These are phyloP conservation scores for Antheraea assamensis DNA, from an alignment of 2,888 invertebrate species.

Conservation along the genomic window DNA sequence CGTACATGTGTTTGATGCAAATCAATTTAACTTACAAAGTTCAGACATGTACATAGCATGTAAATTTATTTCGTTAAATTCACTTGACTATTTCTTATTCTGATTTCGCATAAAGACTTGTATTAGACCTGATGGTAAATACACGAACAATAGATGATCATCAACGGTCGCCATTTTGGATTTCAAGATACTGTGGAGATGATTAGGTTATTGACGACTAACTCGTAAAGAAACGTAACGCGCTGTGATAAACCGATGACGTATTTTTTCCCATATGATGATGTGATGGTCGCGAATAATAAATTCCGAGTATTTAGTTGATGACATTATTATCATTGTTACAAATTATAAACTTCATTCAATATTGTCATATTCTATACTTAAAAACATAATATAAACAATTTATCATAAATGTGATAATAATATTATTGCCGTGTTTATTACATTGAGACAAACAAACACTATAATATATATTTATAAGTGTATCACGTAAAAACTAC, in stretches of 20 bases:
- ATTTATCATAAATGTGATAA: neutral
- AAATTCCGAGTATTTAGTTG: neutral
- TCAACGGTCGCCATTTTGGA: too few species aligned
- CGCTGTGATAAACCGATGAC: neutral
- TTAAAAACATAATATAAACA: neutral
- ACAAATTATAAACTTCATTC: neutral
- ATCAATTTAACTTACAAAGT: too few species aligned
- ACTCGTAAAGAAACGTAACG: too few species aligned
- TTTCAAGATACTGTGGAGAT: neutral
- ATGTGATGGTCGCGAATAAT: too few species aligned
- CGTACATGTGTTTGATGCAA: neutral
- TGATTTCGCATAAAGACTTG: too few species aligned
- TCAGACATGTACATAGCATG: too few species aligned
- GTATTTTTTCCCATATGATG: neutral
- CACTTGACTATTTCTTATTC: too few species aligned
- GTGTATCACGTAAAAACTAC: too few species aligned
- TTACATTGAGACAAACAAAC: neutral
- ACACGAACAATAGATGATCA: too few species aligned
- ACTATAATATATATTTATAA: neutral
- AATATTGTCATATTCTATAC: neutral
- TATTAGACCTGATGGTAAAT: too few species aligned
- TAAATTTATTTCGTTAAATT: too few species aligned
- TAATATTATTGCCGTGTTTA: neutral
- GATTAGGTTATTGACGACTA: neutral
- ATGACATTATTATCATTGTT: neutral